Evolutionary conservation across 1,140 invertebrate species (phyloP).

Genomic region (Drosophila obscura): DNA sequence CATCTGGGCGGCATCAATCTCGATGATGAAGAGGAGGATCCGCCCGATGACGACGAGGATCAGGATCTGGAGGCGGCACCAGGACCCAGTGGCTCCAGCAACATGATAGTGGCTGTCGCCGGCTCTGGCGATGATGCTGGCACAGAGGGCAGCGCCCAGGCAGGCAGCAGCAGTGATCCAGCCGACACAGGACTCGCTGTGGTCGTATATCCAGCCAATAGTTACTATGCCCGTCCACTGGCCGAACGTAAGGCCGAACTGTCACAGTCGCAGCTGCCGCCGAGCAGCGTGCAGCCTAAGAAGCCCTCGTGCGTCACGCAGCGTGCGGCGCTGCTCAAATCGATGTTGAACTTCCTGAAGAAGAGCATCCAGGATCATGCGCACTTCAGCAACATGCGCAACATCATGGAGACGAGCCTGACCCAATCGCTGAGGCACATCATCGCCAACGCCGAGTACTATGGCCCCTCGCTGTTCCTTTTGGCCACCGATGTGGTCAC

Average conservation of each 20-base stretch:
- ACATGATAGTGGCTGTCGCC: no score
- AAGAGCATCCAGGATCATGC: slow-evolving; percentile 93
- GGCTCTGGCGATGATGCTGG: slow-evolving; percentile 5
- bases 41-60: no score
- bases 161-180: slow-evolving; percentile 4
- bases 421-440: slow-evolving; percentile 94
- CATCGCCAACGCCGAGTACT: slow-evolving; percentile 96
- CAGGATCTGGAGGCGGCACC: no score
- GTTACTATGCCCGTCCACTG: slow-evolving; percentile 73
- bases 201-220: slow-evolving; percentile 66
- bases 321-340: slow-evolving; percentile 93
- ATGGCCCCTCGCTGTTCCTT: slow-evolving; percentile 94
- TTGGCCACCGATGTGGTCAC: slow-evolving; percentile 96
- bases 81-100: no score
- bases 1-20: background rate
- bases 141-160: background rate
- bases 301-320: slow-evolving; percentile 89
- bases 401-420: slow-evolving; percentile 95
- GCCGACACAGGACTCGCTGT: background rate
- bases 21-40: no score
- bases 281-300: slow-evolving; percentile 70
- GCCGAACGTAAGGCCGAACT: slow-evolving; percentile 71
- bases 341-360: slow-evolving; percentile 95
- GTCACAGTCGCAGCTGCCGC: slow-evolving; percentile 53
- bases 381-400: slow-evolving; percentile 93